phyloP scores from a whole-genome alignment of 2,113 vertebrate genomes.

The Acinonyx jubatus region DNA sequence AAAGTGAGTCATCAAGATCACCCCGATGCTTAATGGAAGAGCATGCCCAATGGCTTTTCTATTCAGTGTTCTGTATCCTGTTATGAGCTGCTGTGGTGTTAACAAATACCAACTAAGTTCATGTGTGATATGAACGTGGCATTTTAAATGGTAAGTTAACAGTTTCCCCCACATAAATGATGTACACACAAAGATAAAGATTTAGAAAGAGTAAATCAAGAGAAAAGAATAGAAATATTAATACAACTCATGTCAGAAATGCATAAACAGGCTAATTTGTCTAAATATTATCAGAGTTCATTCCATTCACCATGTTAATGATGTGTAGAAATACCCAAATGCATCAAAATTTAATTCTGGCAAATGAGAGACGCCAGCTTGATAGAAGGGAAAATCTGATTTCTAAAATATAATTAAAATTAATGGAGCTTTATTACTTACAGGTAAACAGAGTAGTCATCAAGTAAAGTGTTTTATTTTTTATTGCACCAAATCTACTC shows the following conservation, averaged over 20 bases:
- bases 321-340: slow-evolving; percentile 54
- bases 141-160: background rate
- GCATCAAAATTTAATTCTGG: slow-evolving; percentile 57
- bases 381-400: slow-evolving; percentile 54
- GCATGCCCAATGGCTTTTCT: background rate
- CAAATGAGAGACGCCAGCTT: slow-evolving; percentile 17
- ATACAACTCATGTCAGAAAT: slow-evolving; percentile 35
- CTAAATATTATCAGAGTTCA: slow-evolving; percentile 46
- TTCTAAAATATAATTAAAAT: slow-evolving; percentile 54
- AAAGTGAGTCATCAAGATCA: background rate
- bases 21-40: background rate
- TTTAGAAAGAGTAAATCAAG: background rate
- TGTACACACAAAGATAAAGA: background rate
- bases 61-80: background rate
- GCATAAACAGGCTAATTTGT: slow-evolving; percentile 13
- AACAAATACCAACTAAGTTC: background rate
- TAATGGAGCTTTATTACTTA: slow-evolving; percentile 51
- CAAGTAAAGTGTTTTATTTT: background rate
- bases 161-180: background rate
- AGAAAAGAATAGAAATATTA: background rate
- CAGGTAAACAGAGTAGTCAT: slow-evolving; percentile 13
- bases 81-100: background rate
- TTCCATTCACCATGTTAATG: slow-evolving; percentile 35
- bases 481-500: slow-evolving; percentile 25
- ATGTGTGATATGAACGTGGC: background rate